phyloP scores from a whole-genome alignment of 2,888 invertebrate species.

The Pemphredon lugubris region DNA sequence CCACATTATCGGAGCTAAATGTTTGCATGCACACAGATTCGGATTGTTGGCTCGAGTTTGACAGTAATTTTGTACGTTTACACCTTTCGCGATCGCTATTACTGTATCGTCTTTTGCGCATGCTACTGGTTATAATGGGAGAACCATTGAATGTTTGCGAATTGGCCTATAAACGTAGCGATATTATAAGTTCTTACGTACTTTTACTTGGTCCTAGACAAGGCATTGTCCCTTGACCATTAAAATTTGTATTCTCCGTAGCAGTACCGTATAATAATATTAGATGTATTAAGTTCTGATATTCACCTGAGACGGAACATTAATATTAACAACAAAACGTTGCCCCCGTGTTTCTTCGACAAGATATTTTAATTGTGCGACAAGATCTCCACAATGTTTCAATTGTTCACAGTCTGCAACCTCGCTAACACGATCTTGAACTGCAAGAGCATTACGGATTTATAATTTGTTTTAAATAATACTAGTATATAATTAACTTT shows the following conservation, averaged over 20 bases:
- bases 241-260: too few species aligned
- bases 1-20: conserved; percentile 64
- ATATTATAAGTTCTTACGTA: too few species aligned
- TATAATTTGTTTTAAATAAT: too few species aligned
- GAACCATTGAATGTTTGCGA: conserved; percentile 69
- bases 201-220: too few species aligned
- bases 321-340: conserved; percentile 78
- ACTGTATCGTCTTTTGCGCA: conserved; percentile 73
- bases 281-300: too few species aligned
- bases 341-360: conserved; percentile 76
- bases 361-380: conserved; percentile 76
- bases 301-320: conserved; percentile 74
- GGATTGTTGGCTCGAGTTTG: conserved; percentile 40
- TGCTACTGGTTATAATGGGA: conserved; percentile 72
- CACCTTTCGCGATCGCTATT: conserved; percentile 72
- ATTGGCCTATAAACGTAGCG: conserved; percentile 57
- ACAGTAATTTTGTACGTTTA: conserved; percentile 69
- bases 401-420: conserved; percentile 71
- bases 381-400: conserved; percentile 73
- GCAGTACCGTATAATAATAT: too few species aligned
- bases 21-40: conserved; percentile 52
- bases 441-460: too few species aligned
- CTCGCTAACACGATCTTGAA: conserved; percentile 75
- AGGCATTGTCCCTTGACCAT: too few species aligned
- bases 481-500: too few species aligned